phyloP scores from a whole-genome alignment of 2,888 invertebrate species.

The Isoperla grammatica region DNA sequence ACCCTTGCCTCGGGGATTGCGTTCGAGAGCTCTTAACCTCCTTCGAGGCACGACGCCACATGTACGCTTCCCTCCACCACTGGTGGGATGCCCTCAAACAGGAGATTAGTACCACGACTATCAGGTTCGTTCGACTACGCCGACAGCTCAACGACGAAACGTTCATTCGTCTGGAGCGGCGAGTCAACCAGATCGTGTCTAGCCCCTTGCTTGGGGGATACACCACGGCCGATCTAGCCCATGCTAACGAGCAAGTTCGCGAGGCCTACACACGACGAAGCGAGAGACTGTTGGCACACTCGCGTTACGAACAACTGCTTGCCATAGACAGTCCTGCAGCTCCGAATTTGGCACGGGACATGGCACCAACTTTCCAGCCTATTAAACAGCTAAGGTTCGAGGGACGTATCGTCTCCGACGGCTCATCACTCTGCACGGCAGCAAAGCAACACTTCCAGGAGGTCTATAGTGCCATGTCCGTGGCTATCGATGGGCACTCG shows the following conservation, averaged over 20 bases:
- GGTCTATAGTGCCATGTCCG: background rate
- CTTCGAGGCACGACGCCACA: background rate
- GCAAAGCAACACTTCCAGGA: background rate
- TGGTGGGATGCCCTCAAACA: conserved; percentile 6
- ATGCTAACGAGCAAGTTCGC: background rate
- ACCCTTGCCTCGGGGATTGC: background rate
- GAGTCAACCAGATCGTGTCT: background rate
- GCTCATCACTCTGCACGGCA: background rate
- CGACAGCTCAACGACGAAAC: background rate
- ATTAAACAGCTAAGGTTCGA: background rate
- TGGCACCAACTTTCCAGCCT: background rate
- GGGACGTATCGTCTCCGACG: background rate
- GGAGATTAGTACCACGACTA: background rate
- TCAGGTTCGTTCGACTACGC: background rate
- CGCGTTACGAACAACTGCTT: background rate
- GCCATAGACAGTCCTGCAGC: conserved; percentile 1
- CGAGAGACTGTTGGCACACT: background rate
- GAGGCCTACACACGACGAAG: background rate
- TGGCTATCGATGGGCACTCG: background rate
- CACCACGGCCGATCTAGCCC: background rate
- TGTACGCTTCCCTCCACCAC: background rate
- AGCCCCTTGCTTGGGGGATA: background rate
- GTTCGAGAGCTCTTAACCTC: background rate
- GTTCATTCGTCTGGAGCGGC: background rate
- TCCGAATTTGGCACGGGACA: background rate